phyloP scores from a whole-genome alignment of 2,797 vertebrate genomes.

The Ptychobarbus kaznakovi region DNA sequence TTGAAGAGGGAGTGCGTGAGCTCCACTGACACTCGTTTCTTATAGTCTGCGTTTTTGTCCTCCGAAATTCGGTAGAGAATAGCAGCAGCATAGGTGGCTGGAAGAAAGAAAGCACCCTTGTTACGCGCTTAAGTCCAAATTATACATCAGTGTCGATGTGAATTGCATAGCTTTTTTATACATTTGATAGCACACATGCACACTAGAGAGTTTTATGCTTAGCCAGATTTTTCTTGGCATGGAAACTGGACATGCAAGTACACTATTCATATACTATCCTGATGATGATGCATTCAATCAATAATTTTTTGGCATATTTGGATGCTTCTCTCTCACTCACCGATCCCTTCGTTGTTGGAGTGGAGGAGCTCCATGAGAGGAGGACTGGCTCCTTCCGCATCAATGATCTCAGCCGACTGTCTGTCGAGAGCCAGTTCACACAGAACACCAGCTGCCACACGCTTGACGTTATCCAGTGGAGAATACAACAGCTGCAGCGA shows the following conservation, averaged over 20 bases:
- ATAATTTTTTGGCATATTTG: not conserved
- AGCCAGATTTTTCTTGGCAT: too few relatives aligned
- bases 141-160: not conserved
- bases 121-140: not conserved
- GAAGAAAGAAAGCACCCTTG: not conserved
- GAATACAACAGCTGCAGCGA: slow-evolving; percentile 89
- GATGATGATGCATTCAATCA: not conserved
- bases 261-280: not conserved
- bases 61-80: slow-evolving; percentile 98
- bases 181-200: not conserved
- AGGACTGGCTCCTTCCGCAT: slow-evolving; percentile 88
- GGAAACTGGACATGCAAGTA: not conserved
- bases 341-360: slow-evolving; percentile 95
- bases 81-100: slow-evolving; percentile 95
- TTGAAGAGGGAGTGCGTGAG: slow-evolving; percentile 97
- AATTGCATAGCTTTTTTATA: not conserved
- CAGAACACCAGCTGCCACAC: slow-evolving; percentile 89
- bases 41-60: slow-evolving; percentile 94
- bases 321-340: slow-evolving; percentile 72
- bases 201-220: not conserved
- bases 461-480: slow-evolving; percentile 94
- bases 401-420: slow-evolving; percentile 85
- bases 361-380: slow-evolving; percentile 97
- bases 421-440: slow-evolving; percentile 97
- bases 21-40: slow-evolving; percentile 93